phyloP scores from a whole-genome alignment of 2,113 vertebrate genomes.

The Eupsittula cactorum region DNA sequence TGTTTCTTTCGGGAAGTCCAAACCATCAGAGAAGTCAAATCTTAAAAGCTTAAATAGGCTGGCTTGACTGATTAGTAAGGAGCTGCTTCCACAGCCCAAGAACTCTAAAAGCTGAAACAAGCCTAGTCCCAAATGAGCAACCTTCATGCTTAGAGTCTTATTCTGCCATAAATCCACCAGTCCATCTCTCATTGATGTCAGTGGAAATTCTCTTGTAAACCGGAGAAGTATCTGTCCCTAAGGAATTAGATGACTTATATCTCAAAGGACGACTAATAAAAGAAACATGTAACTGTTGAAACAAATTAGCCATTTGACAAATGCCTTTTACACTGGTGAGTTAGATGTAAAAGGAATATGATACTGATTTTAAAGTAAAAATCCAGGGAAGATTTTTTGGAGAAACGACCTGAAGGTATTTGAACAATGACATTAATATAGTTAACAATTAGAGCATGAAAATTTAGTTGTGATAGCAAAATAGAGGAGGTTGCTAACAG shows the following conservation, averaged over 20 bases:
- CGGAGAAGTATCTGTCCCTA: not conserved
- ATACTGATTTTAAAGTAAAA: not conserved
- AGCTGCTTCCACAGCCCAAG: not conserved
- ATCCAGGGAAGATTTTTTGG: not conserved
- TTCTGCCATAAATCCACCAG: not conserved
- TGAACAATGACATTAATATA: not conserved
- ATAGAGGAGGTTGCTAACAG: not conserved
- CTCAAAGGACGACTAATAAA: not conserved
- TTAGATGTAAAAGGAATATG: not conserved
- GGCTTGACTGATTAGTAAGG: not conserved
- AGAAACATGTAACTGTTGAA: not conserved
- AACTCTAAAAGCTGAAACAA: not conserved
- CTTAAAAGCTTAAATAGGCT: not conserved
- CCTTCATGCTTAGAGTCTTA: not conserved
- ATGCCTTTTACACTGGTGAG: not conserved
- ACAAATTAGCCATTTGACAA: not conserved
- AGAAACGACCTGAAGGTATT: not conserved
- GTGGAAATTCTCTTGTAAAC: not conserved
- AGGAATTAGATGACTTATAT: not conserved
- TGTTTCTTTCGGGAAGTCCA: not conserved
- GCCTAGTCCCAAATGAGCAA: not conserved
- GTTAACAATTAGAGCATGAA: not conserved
- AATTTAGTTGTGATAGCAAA: not conserved
- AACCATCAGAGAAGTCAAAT: not conserved
- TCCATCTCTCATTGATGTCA: not conserved